Base-by-base conservation (phyloP, 2,888 invertebrate species). In the Agonum fuliginosum region DNA sequence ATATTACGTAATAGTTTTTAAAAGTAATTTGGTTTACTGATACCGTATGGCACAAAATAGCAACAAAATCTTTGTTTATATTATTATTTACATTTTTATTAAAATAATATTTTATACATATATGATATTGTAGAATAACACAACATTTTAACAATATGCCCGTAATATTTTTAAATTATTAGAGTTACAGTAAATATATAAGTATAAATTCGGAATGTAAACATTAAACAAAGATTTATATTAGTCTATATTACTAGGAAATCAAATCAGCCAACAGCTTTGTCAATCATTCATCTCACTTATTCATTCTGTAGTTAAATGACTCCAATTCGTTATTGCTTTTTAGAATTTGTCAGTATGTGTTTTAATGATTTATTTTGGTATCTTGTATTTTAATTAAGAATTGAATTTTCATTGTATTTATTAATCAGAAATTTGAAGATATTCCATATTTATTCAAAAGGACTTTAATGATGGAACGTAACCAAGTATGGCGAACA, bases 31-130 rank as follows among this genome's bases (percentile, higher is more conserved):
- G 30, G 30, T 30, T 30, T 30, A 3, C 30, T 30, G 30, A 30
- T 5, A 5, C 8, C 8, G 30, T 8, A 30, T 30, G 30, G n/a
- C n/a, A n/a, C 46, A 46, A n/a, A 46, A 8, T 48, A 20, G 48
- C 48, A 48, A 48, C 48, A 6, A 37, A n/a, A 37, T 37, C 10
- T 37, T 37, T 10, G 34, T 17, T 46, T 30, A 62, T 37, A 67
- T 51, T 37, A 75, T 71, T 81, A 80, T 80, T 80, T 82, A 78
- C 81, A 81, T 82, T 84, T 85, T 85, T 85, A 84, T 85, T 85
- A 85, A 85, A 85, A 84, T 84, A 85, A 85, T 84, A 85, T 83
- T 85, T 86, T 85, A 82, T 84, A 85, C 85, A 85, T 83, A 84
- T 82, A 83, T 81, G 81, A 82, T 83, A 83, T 83, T 83, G 81